Evolutionary conservation across 2,797 vertebrate genomes (phyloP), one percentile per base, ranked within the genome.

Genomic region (Anguilla marmorata): DNA sequence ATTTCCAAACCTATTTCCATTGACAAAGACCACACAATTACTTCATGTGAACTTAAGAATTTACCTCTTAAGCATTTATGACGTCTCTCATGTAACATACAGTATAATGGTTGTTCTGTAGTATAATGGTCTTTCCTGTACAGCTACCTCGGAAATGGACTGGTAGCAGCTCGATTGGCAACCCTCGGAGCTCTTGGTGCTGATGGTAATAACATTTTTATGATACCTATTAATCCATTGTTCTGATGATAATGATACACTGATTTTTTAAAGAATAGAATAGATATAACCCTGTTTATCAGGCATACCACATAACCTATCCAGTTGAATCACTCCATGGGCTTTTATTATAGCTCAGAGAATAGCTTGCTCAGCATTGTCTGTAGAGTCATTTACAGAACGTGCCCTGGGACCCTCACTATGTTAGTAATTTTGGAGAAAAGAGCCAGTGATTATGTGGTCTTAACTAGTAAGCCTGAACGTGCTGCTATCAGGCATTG

Each of bases 131-230:
- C 76, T 87, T 91, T 63, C 54, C 91, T 88, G 27, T 58, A 86
- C 91, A 99, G 99, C 94, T 99, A 99, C 93, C 95, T 99, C 94
- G 98, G 98, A 88, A 98, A 99, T 93, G 99, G 99, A 93, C 94
- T 99, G 86, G 96, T 96, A 93, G 98, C 97, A 54, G 98, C 98
- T 91, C 97, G 98, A 90, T 93, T 98, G 86, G 97, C 97, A 87
- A 98, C 97, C 0, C 96, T 99, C 86, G 98, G 98, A 91, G 99
- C 98, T 86, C 95, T 98, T 88, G 96, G 97, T 91, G 94, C 94
- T 84, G 96, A 97, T 96, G 98, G 98, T 99, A 97, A 82, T 69
- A 9, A 24, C 50, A n/a, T 91, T 90, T 37, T 60, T 85, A 60
- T 33, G 2, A n/a, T 48, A 45, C 58, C 45, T 69, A 48, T 66